Percentiles rank a stretch among this genome's conserved stretches.
Evolutionary conservation across 1,140 invertebrate species (phyloP).

Genomic region (Drosophila chauvacae): DNA sequence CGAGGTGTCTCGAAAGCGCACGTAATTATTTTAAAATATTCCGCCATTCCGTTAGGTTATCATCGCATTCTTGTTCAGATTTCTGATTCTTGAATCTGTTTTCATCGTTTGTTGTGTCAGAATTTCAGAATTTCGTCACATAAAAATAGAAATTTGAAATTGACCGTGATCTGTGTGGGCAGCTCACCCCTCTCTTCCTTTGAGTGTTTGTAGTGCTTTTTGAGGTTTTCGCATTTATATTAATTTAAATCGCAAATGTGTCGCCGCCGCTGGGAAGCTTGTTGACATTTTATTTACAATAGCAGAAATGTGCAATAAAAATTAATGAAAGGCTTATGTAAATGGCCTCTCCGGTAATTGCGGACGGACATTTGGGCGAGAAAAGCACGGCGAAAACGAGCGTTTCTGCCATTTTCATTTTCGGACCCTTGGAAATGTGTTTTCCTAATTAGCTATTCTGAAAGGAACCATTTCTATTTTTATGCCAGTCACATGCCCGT

Average conservation of each 20-base stretch:
- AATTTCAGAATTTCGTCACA: conserved; percentile 14
- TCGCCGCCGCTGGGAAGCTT: conserved; percentile 14
- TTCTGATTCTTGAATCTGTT: conserved; percentile 18
- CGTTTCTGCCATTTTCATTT: conserved; percentile 53
- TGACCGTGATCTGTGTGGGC: conserved; percentile 46
- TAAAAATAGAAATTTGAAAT: conserved; percentile 59
- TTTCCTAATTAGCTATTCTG: conserved; percentile 60
- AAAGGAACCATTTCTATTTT: conserved; percentile 48
- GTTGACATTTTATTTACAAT: conserved; percentile 63
- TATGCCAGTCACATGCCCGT: conserved; percentile 36
- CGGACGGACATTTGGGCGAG: conserved; percentile 29
- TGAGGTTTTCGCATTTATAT: conserved; percentile 45
- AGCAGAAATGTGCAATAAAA: conserved; percentile 53
- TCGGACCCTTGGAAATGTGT: conserved; percentile 48
- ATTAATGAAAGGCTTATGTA: conserved; percentile 60
- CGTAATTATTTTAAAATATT: conserved; percentile 69
- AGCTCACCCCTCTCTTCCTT: neutral
- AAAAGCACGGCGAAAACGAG: conserved; percentile 46
- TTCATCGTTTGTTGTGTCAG: conserved; percentile 40
- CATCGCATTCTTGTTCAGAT: conserved; percentile 32
- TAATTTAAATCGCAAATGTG: conserved; percentile 57
- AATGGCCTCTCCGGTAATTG: conserved; percentile 46
- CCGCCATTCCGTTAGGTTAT: conserved; percentile 47
- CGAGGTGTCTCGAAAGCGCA: conserved; percentile 31
- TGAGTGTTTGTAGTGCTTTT: conserved; percentile 3